These are phyloP conservation scores for Sphaeridia pumilis DNA, from an alignment of 2,888 invertebrate species.

Conservation along the genomic window DNA sequence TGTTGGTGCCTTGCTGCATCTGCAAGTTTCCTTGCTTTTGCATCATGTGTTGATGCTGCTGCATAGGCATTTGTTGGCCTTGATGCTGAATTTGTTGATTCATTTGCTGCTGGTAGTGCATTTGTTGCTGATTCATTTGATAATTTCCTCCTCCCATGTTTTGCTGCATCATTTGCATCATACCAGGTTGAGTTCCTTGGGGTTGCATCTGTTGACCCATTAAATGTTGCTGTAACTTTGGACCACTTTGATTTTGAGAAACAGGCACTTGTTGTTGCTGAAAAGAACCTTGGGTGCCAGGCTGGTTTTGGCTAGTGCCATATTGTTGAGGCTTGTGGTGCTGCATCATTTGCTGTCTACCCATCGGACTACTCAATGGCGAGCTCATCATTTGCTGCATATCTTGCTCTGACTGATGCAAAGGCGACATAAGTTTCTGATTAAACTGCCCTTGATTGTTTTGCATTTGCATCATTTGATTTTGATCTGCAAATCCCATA, in stretches of 20 bases:
- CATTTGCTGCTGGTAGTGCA: neutral
- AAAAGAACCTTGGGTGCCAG: neutral
- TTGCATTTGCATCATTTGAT: neutral
- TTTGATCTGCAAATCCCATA: neutral
- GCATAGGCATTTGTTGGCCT: neutral
- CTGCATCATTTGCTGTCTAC: neutral
- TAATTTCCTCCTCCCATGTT: conserved; percentile 6
- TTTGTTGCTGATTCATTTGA: conserved; percentile 10
- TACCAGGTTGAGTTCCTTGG: too few species aligned
- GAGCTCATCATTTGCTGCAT: neutral
- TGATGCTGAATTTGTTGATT: conserved; percentile 8
- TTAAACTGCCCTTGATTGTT: neutral
- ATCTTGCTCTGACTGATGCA: too few species aligned
- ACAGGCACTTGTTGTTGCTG: neutral
- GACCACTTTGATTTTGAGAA: neutral
- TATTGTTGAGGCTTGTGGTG: neutral
- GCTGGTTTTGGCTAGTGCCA: neutral
- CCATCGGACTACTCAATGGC: neutral
- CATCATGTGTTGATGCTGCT: neutral
- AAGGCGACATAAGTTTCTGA: neutral
- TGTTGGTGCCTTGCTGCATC: neutral
- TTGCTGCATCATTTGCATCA: conserved; percentile 1
- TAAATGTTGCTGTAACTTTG: neutral
- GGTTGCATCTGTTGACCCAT: conserved; percentile 8
- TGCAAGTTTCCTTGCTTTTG: neutral